Conservation (phyloP, 2,113 vertebrate species). For the Protobothrops flavoviridis region DNA sequence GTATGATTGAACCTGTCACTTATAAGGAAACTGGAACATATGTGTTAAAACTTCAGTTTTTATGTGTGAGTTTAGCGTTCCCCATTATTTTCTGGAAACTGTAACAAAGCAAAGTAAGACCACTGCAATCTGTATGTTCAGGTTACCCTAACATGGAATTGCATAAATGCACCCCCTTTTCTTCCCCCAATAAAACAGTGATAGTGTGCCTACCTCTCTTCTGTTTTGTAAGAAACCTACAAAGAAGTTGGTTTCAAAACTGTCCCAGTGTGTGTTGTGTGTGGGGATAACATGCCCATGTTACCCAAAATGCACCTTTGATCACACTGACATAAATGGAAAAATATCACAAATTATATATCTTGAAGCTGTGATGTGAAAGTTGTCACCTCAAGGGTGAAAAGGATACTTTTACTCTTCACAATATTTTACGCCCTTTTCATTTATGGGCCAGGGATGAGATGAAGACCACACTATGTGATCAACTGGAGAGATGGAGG, state of each 20-base stretch:
- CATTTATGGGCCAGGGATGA: background rate
- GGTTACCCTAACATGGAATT: background rate
- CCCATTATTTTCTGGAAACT: background rate
- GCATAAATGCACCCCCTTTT: background rate
- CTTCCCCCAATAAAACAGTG: background rate
- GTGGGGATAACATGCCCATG: background rate
- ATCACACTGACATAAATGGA: background rate
- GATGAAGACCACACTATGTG: background rate
- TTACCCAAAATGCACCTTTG: background rate
- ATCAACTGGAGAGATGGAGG: background rate
- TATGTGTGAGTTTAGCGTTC: background rate
- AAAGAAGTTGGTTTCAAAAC: background rate
- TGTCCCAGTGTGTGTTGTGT: background rate
- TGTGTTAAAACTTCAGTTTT: background rate
- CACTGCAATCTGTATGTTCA: background rate
- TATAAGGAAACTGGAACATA: background rate
- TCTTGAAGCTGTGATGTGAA: background rate
- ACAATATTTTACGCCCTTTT: background rate
- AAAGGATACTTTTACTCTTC: background rate
- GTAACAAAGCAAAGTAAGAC: background rate
- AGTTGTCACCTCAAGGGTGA: background rate
- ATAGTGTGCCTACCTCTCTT: background rate
- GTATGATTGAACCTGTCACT: background rate
- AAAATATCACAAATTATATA: background rate
- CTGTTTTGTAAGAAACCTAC: background rate